Conservation (phyloP, 1,140 invertebrate genomes). For the Drosophila carrolli region DNA sequence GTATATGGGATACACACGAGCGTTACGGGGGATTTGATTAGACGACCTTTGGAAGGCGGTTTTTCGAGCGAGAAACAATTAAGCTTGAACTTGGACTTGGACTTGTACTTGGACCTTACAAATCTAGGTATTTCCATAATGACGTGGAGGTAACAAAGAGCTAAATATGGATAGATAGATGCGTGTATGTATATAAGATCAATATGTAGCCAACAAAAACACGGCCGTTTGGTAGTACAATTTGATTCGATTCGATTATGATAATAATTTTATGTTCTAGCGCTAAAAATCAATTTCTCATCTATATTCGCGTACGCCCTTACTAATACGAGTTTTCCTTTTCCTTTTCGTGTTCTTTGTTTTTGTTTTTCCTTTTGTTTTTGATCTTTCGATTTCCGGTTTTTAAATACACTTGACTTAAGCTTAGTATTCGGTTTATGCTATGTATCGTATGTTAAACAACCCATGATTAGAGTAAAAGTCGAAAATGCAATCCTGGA, state of each 20-base stretch:
- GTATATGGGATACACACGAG: constrained; percentile 9
- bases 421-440: constrained; percentile 70
- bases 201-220: constrained; percentile 53
- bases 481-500: constrained; percentile 82
- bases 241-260: constrained; percentile 45
- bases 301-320: constrained; percentile 59
- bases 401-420: constrained; percentile 67
- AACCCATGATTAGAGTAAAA: constrained; percentile 83
- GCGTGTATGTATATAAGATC: constrained; percentile 20
- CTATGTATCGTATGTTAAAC: constrained; percentile 76
- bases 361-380: not conserved
- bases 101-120: constrained; percentile 1
- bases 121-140: constrained; percentile 16
- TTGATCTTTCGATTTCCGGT: constrained; percentile 9
- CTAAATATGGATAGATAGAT: constrained; percentile 21
- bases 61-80: constrained; percentile 10
- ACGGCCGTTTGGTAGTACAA: constrained; percentile 62
- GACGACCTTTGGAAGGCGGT: constrained; percentile 30
- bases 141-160: constrained; percentile 51
- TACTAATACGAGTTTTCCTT: constrained; percentile 46
- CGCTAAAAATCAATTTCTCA: constrained; percentile 55
- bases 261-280: constrained; percentile 46
- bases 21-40: not conserved
- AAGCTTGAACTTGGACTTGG: not conserved
- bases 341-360: too few relatives aligned